Percentiles rank a stretch among this genome's conserved stretches.
These are phyloP conservation scores for Apamea sordens DNA, from an alignment of 2,888 invertebrate genomes.

Conservation along the genomic window DNA sequence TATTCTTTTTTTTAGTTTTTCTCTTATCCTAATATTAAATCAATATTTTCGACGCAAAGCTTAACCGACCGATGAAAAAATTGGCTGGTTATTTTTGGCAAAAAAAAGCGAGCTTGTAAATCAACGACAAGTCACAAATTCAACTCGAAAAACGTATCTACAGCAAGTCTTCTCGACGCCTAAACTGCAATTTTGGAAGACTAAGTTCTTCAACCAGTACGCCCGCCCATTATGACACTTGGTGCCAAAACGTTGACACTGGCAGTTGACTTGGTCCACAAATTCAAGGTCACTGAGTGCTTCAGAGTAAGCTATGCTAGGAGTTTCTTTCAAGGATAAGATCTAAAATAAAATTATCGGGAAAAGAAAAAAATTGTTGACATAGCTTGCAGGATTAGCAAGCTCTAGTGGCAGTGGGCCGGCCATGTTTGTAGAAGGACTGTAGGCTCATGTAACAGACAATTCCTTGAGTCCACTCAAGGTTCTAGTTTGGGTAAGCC, in stretches of 20 bases:
- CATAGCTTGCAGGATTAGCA: neutral
- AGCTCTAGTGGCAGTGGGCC: neutral
- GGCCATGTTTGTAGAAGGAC: neutral
- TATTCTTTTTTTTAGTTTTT: slow-evolving; percentile 21
- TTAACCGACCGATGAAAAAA: neutral
- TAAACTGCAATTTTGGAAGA: neutral
- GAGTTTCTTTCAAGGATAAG: neutral
- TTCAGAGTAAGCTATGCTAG: neutral
- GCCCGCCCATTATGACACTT: neutral
- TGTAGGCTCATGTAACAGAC: neutral
- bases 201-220: neutral
- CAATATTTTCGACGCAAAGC: neutral
- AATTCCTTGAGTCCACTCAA: neutral
- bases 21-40: neutral
- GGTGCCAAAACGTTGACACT: neutral
- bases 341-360: neutral
- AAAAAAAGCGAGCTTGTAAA: neutral
- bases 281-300: neutral
- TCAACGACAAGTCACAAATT: neutral
- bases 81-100: neutral
- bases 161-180: no score
- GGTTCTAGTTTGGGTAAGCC: neutral
- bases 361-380: neutral
- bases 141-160: neutral
- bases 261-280: neutral